Evolutionary conservation across 2,113 vertebrate species (phyloP).

Genomic region (Paradisaea rubra): DNA sequence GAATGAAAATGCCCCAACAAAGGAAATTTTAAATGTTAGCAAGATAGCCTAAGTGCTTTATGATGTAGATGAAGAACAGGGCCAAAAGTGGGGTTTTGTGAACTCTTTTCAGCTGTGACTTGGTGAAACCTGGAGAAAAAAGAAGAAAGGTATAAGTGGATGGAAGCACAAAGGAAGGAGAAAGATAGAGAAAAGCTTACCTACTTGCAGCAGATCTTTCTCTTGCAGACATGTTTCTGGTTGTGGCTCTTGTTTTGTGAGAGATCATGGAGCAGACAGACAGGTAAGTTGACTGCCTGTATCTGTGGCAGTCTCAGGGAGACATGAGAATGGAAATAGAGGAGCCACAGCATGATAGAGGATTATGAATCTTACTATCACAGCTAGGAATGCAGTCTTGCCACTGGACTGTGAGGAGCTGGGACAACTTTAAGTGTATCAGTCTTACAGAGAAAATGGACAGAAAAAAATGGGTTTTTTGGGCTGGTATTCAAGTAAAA

Average conservation of each 20-base stretch:
- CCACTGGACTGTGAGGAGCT: not conserved
- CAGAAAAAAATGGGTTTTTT: accelerated
- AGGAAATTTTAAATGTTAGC: not conserved
- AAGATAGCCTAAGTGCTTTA: not conserved
- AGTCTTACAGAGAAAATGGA: not conserved
- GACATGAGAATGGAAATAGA: not conserved
- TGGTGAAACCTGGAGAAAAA: not conserved
- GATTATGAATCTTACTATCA: not conserved
- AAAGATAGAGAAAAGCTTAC: not conserved
- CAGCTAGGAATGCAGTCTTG: not conserved
- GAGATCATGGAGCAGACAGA: not conserved
- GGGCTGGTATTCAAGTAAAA: not conserved
- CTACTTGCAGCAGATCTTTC: not conserved
- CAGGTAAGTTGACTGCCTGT: accelerated
- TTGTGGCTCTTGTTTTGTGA: not conserved
- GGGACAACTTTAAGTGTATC: not conserved
- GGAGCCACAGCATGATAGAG: accelerated
- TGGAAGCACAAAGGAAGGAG: not conserved
- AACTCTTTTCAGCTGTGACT: not conserved
- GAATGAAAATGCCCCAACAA: not conserved
- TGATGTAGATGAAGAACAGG: not conserved
- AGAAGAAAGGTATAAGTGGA: not conserved
- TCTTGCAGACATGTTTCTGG: not conserved
- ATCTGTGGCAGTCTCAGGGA: not conserved
- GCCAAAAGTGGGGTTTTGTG: not conserved